Conservation (phyloP, 2,113 vertebrate species). For the Phyllostomus hastatus region DNA sequence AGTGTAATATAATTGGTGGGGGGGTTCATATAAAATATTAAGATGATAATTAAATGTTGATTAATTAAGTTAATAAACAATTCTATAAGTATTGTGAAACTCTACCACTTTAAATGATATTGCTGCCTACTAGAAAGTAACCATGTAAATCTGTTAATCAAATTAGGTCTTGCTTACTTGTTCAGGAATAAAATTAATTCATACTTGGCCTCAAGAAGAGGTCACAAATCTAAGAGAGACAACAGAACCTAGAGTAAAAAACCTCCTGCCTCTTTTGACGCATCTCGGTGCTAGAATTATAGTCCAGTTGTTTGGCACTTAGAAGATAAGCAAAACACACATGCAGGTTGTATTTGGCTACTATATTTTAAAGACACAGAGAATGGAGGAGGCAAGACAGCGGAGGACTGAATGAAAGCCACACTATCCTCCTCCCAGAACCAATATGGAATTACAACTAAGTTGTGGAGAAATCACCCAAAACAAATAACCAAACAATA, state of each 20-base stretch:
- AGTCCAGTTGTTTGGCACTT: background rate
- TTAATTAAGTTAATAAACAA: background rate
- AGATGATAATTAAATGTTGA: background rate
- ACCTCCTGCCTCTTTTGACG: background rate
- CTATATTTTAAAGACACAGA: background rate
- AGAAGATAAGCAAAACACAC: background rate
- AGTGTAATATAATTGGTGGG: background rate
- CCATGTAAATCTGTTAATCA: background rate
- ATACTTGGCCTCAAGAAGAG: background rate
- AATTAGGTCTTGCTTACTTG: background rate
- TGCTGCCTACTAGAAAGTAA: background rate
- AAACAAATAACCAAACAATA: too few species aligned
- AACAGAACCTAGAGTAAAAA: background rate
- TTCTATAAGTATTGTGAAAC: background rate
- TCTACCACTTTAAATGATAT: background rate
- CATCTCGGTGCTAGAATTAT: background rate
- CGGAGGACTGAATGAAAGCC: too few species aligned
- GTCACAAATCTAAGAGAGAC: background rate
- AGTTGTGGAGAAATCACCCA: too few species aligned
- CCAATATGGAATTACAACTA: too few species aligned
- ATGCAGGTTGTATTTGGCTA: background rate
- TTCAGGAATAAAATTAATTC: conserved; percentile 19
- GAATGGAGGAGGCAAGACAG: too few species aligned
- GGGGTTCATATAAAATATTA: background rate
- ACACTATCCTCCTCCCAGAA: too few species aligned